phyloP scores from a whole-genome alignment of 2,888 invertebrate species.

The Drosophila borealis region DNA sequence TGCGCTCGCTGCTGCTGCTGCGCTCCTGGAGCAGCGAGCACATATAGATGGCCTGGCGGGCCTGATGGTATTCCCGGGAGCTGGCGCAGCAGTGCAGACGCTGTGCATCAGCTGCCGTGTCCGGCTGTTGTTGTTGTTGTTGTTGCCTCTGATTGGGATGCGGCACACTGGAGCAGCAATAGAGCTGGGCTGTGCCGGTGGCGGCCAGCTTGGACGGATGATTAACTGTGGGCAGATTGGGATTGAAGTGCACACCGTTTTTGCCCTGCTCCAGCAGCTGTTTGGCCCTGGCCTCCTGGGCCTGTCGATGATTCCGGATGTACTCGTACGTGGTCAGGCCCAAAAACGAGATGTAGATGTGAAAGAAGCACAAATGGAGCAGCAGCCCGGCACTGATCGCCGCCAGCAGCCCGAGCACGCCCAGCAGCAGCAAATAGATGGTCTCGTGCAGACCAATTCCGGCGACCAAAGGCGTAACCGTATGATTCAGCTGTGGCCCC shows the following conservation, averaged over 20 bases:
- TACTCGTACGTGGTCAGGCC: conserved; percentile 97
- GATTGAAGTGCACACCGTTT: conserved; percentile 65
- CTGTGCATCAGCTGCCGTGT: conserved; percentile 62
- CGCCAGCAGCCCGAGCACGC: conserved; percentile 89
- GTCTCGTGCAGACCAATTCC: conserved; percentile 86
- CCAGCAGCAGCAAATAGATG: conserved; percentile 87
- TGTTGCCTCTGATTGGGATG: conserved; percentile 78
- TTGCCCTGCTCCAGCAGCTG: conserved; percentile 62
- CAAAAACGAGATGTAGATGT: conserved; percentile 93
- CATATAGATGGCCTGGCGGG: conserved; percentile 84
- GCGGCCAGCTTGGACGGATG: conserved; percentile 78
- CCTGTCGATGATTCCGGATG: conserved; percentile 87
- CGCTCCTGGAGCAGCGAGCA: conserved; percentile 86
- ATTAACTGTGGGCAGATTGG: conserved; percentile 52
- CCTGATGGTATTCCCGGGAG: conserved; percentile 83
- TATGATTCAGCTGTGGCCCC: conserved; percentile 39
- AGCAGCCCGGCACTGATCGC: conserved; percentile 91
- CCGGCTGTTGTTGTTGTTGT: conserved; percentile 13
- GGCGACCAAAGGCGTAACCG: conserved; percentile 54
- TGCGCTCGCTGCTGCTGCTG: conserved; percentile 22
- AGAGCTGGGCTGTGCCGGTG: conserved; percentile 70
- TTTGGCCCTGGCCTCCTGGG: conserved; percentile 79
- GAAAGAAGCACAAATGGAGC: conserved; percentile 94
- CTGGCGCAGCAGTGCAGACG: conserved; percentile 85
- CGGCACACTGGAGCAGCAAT: conserved; percentile 84